phyloP scores from a whole-genome alignment of 2,888 invertebrate species.

The Colostygia pectinataria region DNA sequence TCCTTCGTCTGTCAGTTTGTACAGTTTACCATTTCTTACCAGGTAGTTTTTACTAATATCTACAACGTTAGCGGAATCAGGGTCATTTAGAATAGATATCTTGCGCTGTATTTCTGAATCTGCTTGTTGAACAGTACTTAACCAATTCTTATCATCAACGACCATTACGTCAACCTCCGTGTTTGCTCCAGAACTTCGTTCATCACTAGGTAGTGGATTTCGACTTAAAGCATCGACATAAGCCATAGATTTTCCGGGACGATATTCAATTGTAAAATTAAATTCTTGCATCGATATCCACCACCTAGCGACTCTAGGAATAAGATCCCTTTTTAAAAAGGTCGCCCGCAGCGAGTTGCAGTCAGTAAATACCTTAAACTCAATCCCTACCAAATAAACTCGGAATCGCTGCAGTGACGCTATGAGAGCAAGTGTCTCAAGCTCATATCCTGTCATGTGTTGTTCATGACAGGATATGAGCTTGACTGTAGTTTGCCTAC shows the following conservation, averaged over 20 bases:
- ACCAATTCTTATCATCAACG: no score
- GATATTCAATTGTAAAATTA: slow-evolving; percentile 2
- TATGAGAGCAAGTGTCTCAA: no score
- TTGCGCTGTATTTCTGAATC: slow-evolving; percentile 6
- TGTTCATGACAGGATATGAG: no score
- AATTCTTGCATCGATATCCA: slow-evolving; percentile 7
- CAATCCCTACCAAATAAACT: no score
- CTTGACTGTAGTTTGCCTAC: no score
- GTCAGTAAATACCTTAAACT: neutral
- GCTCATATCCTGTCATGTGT: no score
- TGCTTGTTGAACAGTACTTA: slow-evolving; percentile 2
- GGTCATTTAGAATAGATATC: neutral
- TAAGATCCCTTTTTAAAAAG: neutral
- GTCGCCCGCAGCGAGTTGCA: slow-evolving; percentile 6
- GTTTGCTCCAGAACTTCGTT: no score
- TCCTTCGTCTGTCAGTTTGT: neutral
- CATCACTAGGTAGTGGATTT: neutral
- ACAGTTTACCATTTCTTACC: neutral
- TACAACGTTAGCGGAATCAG: neutral
- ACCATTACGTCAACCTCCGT: no score
- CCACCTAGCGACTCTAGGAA: slow-evolving; percentile 8
- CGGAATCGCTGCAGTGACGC: no score
- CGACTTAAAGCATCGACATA: slow-evolving; percentile 8
- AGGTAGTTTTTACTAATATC: neutral
- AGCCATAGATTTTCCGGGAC: neutral